phyloP scores from a whole-genome alignment of 1,140 invertebrate genomes.

The Drosophila neocordata region DNA sequence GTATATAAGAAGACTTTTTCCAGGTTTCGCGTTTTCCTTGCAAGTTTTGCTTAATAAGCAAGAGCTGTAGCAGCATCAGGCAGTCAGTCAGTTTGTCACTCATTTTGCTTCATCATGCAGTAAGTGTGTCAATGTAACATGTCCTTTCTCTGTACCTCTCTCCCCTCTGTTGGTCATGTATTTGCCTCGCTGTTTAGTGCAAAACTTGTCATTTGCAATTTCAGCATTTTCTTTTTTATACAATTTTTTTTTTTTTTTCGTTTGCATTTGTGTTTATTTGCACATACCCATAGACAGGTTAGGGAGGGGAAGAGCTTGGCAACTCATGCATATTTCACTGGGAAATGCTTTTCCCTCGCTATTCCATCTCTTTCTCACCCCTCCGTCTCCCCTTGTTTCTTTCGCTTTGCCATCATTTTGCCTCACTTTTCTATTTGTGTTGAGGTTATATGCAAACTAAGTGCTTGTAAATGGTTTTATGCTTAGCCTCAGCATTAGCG shows the following conservation, averaged over 20 bases:
- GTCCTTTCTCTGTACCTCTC: slow-evolving; percentile 14
- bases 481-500: slow-evolving; percentile 45
- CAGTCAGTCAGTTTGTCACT: slow-evolving; percentile 75
- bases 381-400: not conserved
- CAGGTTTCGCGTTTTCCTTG: not conserved
- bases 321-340: slow-evolving; percentile 71
- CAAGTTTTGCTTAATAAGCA: slow-evolving; percentile 70
- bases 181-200: slow-evolving; percentile 74
- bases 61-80: slow-evolving; percentile 50
- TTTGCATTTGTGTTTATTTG: slow-evolving; percentile 56
- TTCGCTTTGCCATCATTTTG: slow-evolving; percentile 7
- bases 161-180: slow-evolving; percentile 36
- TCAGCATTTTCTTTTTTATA: slow-evolving; percentile 55
- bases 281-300: slow-evolving; percentile 22
- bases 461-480: slow-evolving; percentile 73
- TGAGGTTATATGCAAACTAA: slow-evolving; percentile 69
- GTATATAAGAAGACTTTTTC: not conserved
- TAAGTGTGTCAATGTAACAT: slow-evolving; percentile 76
- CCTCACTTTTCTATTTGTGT: slow-evolving; percentile 28
- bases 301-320: slow-evolving; percentile 26
- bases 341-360: slow-evolving; percentile 43
- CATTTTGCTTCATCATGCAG: slow-evolving; percentile 79
- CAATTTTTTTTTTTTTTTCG: slow-evolving; percentile 30
- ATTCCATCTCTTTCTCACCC: not conserved
- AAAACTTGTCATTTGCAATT: slow-evolving; percentile 80